Conservation (phyloP, 2,888 invertebrate genomes). For the Sarcophaga carnaria region DNA sequence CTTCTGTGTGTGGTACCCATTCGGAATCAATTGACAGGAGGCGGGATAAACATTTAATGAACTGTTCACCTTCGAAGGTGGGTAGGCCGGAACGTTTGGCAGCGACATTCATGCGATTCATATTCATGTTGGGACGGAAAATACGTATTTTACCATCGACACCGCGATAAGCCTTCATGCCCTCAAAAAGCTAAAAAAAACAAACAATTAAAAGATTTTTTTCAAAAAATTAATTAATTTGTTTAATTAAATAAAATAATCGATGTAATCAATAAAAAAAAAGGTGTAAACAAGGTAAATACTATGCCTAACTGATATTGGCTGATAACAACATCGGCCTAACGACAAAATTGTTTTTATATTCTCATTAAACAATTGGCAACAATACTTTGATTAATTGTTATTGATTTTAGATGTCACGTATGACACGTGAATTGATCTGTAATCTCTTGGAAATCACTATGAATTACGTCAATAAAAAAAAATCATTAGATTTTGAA, state of each 20-base stretch:
- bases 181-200: conserved; percentile 93
- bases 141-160: conserved; percentile 95
- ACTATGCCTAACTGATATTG: neutral
- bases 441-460: neutral
- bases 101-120: conserved; percentile 94
- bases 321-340: conserved; percentile 34
- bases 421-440: neutral
- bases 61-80: conserved; percentile 92
- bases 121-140: conserved; percentile 97
- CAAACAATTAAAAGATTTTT: conserved; percentile 26
- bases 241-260: conserved; percentile 24
- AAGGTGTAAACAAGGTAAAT: conserved; percentile 36
- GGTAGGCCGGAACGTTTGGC: conserved; percentile 94
- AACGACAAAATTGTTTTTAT: conserved; percentile 19
- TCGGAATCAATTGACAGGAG: conserved; percentile 96
- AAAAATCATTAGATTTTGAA: conserved; percentile 4
- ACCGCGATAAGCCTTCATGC: conserved; percentile 98
- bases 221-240: conserved; percentile 29
- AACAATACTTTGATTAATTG: conserved; percentile 31
- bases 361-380: conserved; percentile 18
- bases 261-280: conserved; percentile 9
- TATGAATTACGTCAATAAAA: conserved; percentile 42
- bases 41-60: conserved; percentile 91
- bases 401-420: neutral
- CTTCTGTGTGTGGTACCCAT: conserved; percentile 97